Evolutionary conservation across 2,113 vertebrate genomes (phyloP).

Genomic region (Serinus canaria): DNA sequence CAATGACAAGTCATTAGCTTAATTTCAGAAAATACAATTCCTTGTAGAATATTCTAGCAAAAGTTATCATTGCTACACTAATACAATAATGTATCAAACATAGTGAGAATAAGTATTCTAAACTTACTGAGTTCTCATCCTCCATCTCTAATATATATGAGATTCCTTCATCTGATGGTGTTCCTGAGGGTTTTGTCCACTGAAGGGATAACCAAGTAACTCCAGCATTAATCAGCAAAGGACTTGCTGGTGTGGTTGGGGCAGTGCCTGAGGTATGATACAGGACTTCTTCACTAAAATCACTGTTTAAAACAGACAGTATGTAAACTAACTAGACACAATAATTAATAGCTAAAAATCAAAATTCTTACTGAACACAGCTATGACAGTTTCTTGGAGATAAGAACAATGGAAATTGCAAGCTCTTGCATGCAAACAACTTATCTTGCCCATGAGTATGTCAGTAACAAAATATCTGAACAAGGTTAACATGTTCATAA

Average conservation of each 20-base stretch:
- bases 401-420: not conserved
- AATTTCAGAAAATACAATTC: not conserved
- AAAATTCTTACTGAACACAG: not conserved
- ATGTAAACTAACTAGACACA: conserved; percentile 47
- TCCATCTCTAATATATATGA: conserved; percentile 97
- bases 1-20: not conserved
- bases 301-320: conserved; percentile 78
- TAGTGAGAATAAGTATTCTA: conserved; percentile 46
- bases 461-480: not conserved
- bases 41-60: not conserved
- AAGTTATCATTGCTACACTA: not conserved
- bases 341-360: not conserved
- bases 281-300: conserved; percentile 93
- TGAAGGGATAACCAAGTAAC: conserved; percentile 91
- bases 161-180: conserved; percentile 93
- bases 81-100: not conserved
- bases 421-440: not conserved
- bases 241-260: conserved; percentile 88
- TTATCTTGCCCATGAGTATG: not conserved
- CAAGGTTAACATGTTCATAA: not conserved
- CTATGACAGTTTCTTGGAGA: not conserved
- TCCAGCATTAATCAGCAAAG: conserved; percentile 86
- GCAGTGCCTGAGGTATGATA: conserved; percentile 97
- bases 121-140: conserved; percentile 92
- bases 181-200: conserved; percentile 91